These are phyloP conservation scores for Nestor notabilis DNA, from an alignment of 2,113 vertebrate species.

Conservation along the genomic window DNA sequence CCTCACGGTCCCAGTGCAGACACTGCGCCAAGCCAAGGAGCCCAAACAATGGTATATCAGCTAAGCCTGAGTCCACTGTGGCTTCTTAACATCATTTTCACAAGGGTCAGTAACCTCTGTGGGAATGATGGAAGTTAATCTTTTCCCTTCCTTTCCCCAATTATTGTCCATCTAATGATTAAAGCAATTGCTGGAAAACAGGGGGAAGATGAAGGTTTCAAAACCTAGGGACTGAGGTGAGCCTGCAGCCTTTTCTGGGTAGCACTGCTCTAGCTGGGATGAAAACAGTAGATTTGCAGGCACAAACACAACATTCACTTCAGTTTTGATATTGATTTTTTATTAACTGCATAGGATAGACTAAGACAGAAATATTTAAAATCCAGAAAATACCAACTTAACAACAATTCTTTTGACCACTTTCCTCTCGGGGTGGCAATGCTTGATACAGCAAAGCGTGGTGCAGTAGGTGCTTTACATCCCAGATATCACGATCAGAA, in stretches of 20 bases:
- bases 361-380: not conserved
- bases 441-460: not conserved
- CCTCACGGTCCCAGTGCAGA: fast-evolving
- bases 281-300: not conserved
- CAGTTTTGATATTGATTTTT: not conserved
- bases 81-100: not conserved
- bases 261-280: not conserved
- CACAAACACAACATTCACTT: not conserved
- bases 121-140: not conserved
- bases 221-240: not conserved
- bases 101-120: not conserved
- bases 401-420: not conserved
- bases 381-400: not conserved
- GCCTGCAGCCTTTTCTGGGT: not conserved
- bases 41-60: not conserved
- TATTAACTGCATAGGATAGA: not conserved
- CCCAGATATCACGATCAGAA: not conserved
- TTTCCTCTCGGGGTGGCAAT: not conserved
- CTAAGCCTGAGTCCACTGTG: not conserved
- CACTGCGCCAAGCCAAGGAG: not conserved
- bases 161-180: constrained; percentile 3
- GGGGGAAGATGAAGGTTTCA: not conserved
- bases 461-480: not conserved
- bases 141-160: not conserved
- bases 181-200: not conserved